Evolutionary conservation across 2,888 invertebrate genomes (phyloP).

Genomic region (Chalcosyrphus nemorum): DNA sequence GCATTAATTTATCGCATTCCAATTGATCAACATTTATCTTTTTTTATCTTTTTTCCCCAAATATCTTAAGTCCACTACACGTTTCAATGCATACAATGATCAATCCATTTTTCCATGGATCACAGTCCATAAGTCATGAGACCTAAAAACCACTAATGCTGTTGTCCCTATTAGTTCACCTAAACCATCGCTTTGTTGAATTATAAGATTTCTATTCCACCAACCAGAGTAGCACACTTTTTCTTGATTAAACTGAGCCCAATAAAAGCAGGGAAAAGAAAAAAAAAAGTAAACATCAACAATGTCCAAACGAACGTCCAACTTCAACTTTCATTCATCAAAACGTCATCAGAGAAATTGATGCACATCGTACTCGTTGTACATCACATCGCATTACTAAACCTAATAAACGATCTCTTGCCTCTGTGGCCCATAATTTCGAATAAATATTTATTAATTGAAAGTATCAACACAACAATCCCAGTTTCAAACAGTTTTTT

Average conservation of each 20-base stretch:
- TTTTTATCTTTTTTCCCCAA: too few species aligned
- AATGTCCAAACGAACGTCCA: conserved; percentile 3
- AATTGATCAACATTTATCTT: too few species aligned
- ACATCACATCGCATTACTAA: conserved; percentile 8
- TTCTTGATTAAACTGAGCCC: conserved; percentile 19
- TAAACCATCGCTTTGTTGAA: background rate
- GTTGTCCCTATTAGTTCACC: background rate
- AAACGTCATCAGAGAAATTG: conserved; percentile 52
- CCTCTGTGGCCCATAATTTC: conserved; percentile 47
- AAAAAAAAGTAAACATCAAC: background rate
- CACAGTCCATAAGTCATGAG: background rate
- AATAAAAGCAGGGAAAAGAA: conserved; percentile 36
- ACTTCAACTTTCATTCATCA: conserved; percentile 62
- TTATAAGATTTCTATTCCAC: conserved; percentile 10
- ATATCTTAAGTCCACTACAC: too few species aligned
- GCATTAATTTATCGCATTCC: too few species aligned
- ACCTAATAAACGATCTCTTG: conserved; percentile 19
- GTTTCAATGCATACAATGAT: too few species aligned
- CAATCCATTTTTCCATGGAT: too few species aligned
- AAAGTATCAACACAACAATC: conserved; percentile 55
- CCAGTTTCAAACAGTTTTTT: conserved; percentile 8
- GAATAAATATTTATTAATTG: conserved; percentile 69
- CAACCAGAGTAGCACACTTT: conserved; percentile 22
- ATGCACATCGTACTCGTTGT: conserved; percentile 22
- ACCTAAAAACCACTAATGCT: background rate